Evolutionary conservation across 2,888 invertebrate genomes (phyloP).

Genomic region (Congeria kusceri): DNA sequence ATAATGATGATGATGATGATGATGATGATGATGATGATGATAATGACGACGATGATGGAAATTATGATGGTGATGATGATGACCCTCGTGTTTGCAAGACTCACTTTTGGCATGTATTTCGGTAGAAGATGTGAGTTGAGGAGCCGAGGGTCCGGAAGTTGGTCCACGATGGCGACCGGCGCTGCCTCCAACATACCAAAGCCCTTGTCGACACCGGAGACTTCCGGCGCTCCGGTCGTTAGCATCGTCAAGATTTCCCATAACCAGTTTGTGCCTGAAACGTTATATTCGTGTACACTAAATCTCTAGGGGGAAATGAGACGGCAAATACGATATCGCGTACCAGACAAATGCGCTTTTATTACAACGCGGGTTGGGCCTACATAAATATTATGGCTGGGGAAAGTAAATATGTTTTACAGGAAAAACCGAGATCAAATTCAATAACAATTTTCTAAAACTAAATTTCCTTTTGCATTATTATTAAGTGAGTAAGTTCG

Average conservation of each 20-base stretch:
- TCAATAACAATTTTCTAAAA: too few relatives aligned
- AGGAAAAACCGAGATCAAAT: too few relatives aligned
- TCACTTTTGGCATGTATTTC: constrained; percentile 43
- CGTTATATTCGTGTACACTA: too few relatives aligned
- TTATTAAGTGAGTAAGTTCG: too few relatives aligned
- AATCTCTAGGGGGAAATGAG: too few relatives aligned
- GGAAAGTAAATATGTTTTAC: too few relatives aligned
- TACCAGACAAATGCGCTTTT: too few relatives aligned
- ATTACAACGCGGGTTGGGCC: too few relatives aligned
- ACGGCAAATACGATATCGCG: too few relatives aligned
- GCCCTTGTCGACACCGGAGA: constrained; percentile 24
- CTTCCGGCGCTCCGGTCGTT: constrained; percentile 18
- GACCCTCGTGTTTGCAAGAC: background rate
- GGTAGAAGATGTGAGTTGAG: constrained; percentile 41
- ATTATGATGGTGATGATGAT: too few relatives aligned
- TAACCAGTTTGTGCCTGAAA: constrained; percentile 49
- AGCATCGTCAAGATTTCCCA: constrained; percentile 44
- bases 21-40: constrained; percentile 26
- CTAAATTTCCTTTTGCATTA: too few relatives aligned
- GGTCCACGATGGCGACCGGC: constrained; percentile 8
- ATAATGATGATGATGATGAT: constrained; percentile 30
- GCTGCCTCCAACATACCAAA: constrained; percentile 43
- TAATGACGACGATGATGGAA: constrained; percentile 12
- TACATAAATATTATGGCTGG: too few relatives aligned
- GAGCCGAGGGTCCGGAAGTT: constrained; percentile 27